Evolutionary conservation across 1,140 invertebrate genomes (phyloP).

Genomic region (Elysia chlorotica): DNA sequence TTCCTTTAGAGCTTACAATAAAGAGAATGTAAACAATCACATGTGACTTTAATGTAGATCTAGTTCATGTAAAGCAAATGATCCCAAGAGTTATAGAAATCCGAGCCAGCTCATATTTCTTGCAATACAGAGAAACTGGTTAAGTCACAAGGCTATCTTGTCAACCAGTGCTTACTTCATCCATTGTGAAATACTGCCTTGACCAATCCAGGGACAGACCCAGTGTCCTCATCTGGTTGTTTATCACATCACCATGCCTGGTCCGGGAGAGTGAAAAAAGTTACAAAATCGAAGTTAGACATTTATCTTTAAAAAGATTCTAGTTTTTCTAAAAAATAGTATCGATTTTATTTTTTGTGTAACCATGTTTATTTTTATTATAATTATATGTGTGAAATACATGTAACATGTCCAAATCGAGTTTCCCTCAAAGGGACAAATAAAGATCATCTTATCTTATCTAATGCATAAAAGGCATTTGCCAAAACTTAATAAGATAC

Average conservation of each 20-base stretch:
- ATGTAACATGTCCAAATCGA: no score
- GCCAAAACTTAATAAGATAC: no score
- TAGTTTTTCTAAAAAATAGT: no score
- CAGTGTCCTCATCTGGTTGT: constrained; percentile 84
- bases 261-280: no score
- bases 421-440: no score
- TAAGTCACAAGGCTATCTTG: neutral
- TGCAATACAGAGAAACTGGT: neutral
- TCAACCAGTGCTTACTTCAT: constrained; percentile 70
- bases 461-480: no score
- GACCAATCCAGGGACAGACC: constrained; percentile 96
- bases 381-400: no score
- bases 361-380: no score
- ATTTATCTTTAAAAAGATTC: no score
- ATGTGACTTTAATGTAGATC: neutral
- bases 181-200: constrained; percentile 93
- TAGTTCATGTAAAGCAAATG: neutral
- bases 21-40: neutral
- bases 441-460: no score
- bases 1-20: neutral
- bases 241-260: constrained; percentile 91
- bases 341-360: no score
- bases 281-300: neutral
- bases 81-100: neutral
- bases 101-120: neutral